These are phyloP conservation scores for Sphaerodactylus townsendi DNA, from an alignment of 2,113 vertebrate genomes.

Conservation along the genomic window DNA sequence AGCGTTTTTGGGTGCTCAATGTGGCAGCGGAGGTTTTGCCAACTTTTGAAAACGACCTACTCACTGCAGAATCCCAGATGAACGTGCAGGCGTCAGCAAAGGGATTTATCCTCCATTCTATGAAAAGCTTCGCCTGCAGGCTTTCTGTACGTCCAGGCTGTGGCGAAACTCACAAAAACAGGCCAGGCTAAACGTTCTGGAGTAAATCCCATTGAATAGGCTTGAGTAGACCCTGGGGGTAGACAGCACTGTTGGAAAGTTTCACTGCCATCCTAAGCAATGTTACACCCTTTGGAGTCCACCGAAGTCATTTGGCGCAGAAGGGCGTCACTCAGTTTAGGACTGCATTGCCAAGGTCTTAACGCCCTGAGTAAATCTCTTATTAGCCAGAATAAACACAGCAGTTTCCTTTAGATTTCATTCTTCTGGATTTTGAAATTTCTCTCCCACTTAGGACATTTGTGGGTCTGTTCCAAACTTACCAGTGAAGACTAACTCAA, in stretches of 20 bases:
- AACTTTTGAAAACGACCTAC: too few species aligned
- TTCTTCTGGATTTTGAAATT: background rate
- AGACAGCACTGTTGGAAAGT: too few species aligned
- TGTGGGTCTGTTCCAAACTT: constrained; percentile 42
- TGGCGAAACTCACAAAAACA: background rate
- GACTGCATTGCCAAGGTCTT: too few species aligned
- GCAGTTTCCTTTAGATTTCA: constrained; percentile 53
- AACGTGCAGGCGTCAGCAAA: background rate
- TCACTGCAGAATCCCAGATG: background rate
- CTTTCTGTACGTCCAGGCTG: background rate
- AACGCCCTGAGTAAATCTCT: too few species aligned
- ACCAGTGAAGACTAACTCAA: constrained; percentile 51
- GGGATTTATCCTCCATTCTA: background rate
- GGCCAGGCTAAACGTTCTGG: background rate
- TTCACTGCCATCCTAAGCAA: too few species aligned
- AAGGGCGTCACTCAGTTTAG: too few species aligned
- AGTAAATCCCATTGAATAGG: too few species aligned
- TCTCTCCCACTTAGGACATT: constrained; percentile 27
- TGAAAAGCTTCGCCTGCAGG: background rate
- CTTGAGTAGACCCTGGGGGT: too few species aligned
- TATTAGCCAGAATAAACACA: background rate
- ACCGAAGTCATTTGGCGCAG: too few species aligned
- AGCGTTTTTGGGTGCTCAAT: background rate
- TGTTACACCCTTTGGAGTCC: too few species aligned
- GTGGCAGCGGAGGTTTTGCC: background rate